These are phyloP conservation scores for Congeria kusceri DNA, from an alignment of 2,888 invertebrate species.

Conservation along the genomic window DNA sequence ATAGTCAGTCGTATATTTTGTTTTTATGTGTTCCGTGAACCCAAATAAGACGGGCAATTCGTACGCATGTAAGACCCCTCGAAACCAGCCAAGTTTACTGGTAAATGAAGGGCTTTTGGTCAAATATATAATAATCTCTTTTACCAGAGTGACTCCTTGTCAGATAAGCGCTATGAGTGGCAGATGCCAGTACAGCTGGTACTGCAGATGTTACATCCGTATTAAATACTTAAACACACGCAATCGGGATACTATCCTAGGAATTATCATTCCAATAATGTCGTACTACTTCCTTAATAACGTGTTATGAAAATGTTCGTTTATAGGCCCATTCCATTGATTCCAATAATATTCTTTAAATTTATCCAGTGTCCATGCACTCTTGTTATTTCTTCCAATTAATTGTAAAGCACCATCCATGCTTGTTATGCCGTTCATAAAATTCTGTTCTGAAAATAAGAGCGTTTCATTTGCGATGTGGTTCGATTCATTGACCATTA, in stretches of 20 bases:
- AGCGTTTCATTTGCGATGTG: background rate
- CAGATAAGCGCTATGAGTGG: background rate
- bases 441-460: conserved; percentile 18
- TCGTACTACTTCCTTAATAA: too few relatives aligned
- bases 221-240: background rate
- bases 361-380: background rate
- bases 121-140: conserved; percentile 18
- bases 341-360: background rate
- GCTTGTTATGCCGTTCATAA: conserved; percentile 19
- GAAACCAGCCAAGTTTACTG: too few relatives aligned
- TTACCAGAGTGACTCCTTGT: background rate
- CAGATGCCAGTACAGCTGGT: conserved; percentile 6
- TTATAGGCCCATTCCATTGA: background rate
- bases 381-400: background rate
- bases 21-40: conserved; percentile 29
- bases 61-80: background rate
- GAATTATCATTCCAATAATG: too few relatives aligned
- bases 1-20: too few relatives aligned
- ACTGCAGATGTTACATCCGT: conserved; percentile 14
- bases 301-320: too few relatives aligned
- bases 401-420: conserved; percentile 16
- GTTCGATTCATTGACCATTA: background rate
- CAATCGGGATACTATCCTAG: too few relatives aligned
- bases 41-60: conserved; percentile 77
- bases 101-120: conserved; percentile 8